Evolutionary conservation across 2,888 invertebrate genomes (phyloP).

Genomic region (Phalangium opilio): DNA sequence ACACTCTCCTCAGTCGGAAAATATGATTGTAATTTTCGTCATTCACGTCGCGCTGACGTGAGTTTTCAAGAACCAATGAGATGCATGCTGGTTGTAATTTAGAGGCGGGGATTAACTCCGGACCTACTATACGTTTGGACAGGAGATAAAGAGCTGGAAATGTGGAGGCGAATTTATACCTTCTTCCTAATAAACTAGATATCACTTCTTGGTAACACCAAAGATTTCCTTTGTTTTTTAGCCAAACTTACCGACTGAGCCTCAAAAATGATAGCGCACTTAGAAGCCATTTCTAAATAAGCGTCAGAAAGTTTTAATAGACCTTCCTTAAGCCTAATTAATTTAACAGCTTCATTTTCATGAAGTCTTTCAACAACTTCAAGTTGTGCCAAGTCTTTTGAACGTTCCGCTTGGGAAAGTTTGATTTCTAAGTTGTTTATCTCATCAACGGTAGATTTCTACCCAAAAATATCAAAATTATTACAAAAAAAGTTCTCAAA

Average conservation of each 20-base stretch:
- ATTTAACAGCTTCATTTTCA: constrained; percentile 39
- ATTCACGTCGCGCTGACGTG: too few relatives aligned
- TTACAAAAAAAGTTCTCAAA: too few relatives aligned
- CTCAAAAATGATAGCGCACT: constrained; percentile 36
- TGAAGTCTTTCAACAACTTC: constrained; percentile 37
- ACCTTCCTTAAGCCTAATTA: constrained; percentile 37
- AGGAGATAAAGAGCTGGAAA: too few relatives aligned
- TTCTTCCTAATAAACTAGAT: too few relatives aligned
- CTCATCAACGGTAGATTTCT: constrained; percentile 32
- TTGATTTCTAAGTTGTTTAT: constrained; percentile 33
- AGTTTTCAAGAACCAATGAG: too few relatives aligned
- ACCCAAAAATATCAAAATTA: constrained; percentile 6
- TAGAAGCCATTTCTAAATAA: constrained; percentile 36
- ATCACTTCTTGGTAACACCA: too few relatives aligned
- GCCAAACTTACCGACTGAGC: constrained; percentile 33
- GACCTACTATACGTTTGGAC: too few relatives aligned
- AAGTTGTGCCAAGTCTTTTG: constrained; percentile 34
- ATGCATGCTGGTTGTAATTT: too few relatives aligned
- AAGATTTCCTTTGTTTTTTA: background rate
- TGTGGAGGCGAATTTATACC: too few relatives aligned
- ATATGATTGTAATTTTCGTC: too few relatives aligned
- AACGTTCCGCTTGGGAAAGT: constrained; percentile 34
- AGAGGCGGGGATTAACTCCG: too few relatives aligned
- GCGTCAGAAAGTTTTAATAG: constrained; percentile 35
- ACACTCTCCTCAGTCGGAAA: too few relatives aligned